Evolutionary conservation across 2,113 vertebrate species (phyloP).

Genomic region (Oreocharis arfaki): DNA sequence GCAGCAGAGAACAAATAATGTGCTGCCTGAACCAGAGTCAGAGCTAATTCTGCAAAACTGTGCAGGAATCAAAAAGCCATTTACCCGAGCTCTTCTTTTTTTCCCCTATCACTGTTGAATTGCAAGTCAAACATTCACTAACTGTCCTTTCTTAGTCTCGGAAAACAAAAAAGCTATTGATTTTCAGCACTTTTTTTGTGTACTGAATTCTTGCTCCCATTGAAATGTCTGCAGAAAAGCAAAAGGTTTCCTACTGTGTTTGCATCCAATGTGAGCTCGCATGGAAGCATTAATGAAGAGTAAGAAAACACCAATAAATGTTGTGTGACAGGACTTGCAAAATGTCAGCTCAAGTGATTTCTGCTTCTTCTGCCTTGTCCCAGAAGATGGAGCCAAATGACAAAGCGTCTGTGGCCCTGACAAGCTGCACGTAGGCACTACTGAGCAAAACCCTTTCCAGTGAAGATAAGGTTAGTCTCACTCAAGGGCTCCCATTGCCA

Average conservation of each 20-base stretch:
- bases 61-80: background rate
- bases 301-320: background rate
- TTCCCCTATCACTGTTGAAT: background rate
- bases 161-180: conserved; percentile 35
- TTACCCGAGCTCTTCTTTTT: background rate
- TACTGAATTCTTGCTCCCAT: background rate
- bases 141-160: background rate
- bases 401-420: background rate
- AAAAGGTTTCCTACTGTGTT: background rate
- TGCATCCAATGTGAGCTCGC: background rate
- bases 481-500: background rate
- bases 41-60: background rate
- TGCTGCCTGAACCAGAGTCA: background rate
- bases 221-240: background rate
- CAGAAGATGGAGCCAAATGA: conserved; percentile 56
- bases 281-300: background rate
- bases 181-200: background rate
- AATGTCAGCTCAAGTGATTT: background rate
- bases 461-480: background rate
- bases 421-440: background rate
- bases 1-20: background rate
- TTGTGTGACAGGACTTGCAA: background rate
- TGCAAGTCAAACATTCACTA: conserved; percentile 22
- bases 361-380: conserved; percentile 4
- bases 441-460: background rate